Conservation (phyloP, 2,797 vertebrate species). For the Scarus forsteni region DNA sequence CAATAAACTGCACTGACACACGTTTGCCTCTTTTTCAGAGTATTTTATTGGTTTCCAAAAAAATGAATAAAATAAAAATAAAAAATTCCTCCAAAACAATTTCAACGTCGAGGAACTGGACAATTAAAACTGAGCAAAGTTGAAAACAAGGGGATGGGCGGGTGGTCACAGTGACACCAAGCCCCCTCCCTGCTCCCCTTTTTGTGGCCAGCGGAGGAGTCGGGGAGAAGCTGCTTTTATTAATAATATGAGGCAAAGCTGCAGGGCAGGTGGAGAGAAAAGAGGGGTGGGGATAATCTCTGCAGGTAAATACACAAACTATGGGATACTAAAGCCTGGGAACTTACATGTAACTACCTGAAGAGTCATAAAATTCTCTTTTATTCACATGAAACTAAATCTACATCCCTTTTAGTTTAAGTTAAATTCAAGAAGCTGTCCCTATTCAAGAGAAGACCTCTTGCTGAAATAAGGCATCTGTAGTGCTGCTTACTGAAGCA, state of each 20-base stretch:
- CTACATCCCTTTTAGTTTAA: constrained; percentile 52
- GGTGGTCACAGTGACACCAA: constrained; percentile 33
- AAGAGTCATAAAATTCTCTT: constrained; percentile 41
- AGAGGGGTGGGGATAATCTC: background rate
- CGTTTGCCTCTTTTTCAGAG: constrained; percentile 30
- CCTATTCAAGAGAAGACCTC: constrained; percentile 51
- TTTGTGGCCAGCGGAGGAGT: constrained; percentile 51
- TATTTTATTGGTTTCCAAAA: constrained; percentile 79
- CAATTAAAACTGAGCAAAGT: constrained; percentile 51
- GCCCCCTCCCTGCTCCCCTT: constrained; percentile 31
- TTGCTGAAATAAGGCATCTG: constrained; percentile 81
- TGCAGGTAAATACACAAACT: constrained; percentile 11
- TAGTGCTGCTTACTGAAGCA: constrained; percentile 61
- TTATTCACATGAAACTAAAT: constrained; percentile 49
- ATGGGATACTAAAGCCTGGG: constrained; percentile 27
- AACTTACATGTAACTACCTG: constrained; percentile 25
- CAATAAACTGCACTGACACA: background rate
- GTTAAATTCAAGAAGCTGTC: constrained; percentile 37
- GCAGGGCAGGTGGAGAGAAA: background rate
- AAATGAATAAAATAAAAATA: constrained; percentile 72
- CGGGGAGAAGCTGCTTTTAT: constrained; percentile 52
- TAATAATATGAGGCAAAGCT: constrained; percentile 13
- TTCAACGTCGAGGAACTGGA: constrained; percentile 64
- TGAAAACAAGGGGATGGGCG: background rate
- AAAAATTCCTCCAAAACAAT: constrained; percentile 65